A percentile compares a stretch with the other conserved stretches of the same genome.
These are phyloP conservation scores for Podilymbus podiceps DNA, from an alignment of 2,113 vertebrate species.

Conservation along the genomic window DNA sequence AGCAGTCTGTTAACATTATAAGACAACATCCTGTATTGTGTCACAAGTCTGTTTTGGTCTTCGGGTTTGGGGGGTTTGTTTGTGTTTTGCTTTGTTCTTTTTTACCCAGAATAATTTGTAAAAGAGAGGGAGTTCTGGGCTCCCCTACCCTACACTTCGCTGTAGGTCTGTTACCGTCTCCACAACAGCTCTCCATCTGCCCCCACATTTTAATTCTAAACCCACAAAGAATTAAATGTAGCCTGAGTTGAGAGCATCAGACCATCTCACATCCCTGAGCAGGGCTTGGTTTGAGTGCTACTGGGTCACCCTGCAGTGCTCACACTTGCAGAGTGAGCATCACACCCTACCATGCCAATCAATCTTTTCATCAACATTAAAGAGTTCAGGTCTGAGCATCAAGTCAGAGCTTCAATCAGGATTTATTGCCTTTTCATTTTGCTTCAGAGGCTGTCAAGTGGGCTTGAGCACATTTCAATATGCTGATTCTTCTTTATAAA, in stretches of 20 bases:
- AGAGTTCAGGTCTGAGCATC: background rate
- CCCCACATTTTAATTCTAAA: background rate
- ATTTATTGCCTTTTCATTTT: constrained; percentile 31
- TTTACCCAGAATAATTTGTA: background rate
- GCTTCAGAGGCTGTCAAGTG: constrained; percentile 23
- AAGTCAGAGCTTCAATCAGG: constrained; percentile 21
- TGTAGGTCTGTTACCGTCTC: background rate
- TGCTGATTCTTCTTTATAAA: constrained; percentile 52
- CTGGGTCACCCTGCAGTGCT: background rate
- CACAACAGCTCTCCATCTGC: background rate
- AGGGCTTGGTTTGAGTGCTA: background rate
- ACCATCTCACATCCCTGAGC: background rate
- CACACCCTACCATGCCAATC: background rate
- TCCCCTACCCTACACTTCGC: background rate
- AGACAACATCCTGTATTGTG: no score
- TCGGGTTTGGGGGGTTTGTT: background rate
- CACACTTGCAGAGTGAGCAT: background rate
- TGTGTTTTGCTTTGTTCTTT: no score
- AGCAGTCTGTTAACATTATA: background rate
- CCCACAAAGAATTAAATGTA: background rate
- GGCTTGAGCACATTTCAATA: constrained; percentile 48
- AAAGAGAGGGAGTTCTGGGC: background rate
- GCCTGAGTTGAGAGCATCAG: background rate
- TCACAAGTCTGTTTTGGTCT: background rate
- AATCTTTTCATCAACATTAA: background rate